These are phyloP conservation scores for Proctacanthus coquilletti DNA, from an alignment of 1,140 invertebrate species.

Conservation along the genomic window DNA sequence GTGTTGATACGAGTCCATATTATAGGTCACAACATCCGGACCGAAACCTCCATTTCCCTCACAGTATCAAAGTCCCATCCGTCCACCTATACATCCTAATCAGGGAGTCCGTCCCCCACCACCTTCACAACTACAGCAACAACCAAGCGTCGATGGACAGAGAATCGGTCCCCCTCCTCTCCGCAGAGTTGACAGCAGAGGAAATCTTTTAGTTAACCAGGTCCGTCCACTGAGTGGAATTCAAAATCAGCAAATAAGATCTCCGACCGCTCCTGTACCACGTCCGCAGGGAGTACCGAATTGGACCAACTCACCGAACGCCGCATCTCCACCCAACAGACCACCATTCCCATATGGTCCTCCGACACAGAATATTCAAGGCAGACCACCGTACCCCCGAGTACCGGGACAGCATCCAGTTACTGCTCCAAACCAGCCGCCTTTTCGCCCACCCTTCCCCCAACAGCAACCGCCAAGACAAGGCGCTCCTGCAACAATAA, in stretches of 20 bases:
- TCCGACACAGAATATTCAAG: background rate
- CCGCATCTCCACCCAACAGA: slow-evolving; percentile 13
- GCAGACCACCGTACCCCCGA: slow-evolving; percentile 9
- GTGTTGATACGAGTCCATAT: background rate
- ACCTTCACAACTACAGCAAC: background rate
- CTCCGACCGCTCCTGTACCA: slow-evolving; percentile 11
- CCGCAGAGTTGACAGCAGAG: slow-evolving; percentile 23
- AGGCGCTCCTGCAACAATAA: slow-evolving; percentile 12
- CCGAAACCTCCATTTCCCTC: background rate
- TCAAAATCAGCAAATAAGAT: slow-evolving; percentile 13
- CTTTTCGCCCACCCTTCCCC: slow-evolving; percentile 7
- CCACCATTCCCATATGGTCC: slow-evolving; percentile 9
- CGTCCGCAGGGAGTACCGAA: slow-evolving; percentile 12
- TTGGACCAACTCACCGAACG: slow-evolving; percentile 13
- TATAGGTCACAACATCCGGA: background rate
- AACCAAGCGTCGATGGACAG: background rate
- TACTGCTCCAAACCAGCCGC: slow-evolving; percentile 10
- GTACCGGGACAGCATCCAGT: slow-evolving; percentile 15
- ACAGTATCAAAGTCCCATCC: background rate
- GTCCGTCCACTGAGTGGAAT: slow-evolving; percentile 11
- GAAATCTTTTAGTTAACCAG: slow-evolving; percentile 21
- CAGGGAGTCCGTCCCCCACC: background rate
- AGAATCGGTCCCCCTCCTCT: slow-evolving; percentile 11
- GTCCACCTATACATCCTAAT: background rate
- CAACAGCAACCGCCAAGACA: slow-evolving; percentile 5